These are phyloP conservation scores for Eudemis profundana DNA, from an alignment of 2,888 invertebrate species.

Conservation along the genomic window DNA sequence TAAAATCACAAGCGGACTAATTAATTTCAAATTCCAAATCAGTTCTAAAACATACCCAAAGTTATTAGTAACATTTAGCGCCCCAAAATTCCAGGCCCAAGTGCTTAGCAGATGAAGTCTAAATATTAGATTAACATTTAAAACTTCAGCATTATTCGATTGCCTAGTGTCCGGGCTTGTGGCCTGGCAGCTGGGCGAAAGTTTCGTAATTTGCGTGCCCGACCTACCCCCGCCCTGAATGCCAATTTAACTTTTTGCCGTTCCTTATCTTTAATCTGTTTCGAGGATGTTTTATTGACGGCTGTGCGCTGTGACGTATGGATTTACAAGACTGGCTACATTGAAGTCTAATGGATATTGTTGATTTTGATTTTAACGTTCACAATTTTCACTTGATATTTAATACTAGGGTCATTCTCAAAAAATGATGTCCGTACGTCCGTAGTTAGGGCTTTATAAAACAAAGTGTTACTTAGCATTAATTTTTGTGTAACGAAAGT, in stretches of 20 bases:
- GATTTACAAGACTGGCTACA: too few relatives aligned
- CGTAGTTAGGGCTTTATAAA: too few relatives aligned
- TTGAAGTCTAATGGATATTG: too few relatives aligned
- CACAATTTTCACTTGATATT: too few relatives aligned
- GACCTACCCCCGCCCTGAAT: background rate
- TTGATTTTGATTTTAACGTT: too few relatives aligned
- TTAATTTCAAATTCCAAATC: background rate
- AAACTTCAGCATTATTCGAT: background rate
- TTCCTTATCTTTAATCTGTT: constrained; percentile 1
- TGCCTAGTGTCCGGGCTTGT: background rate
- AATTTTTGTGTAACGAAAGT: too few relatives aligned
- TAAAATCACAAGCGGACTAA: background rate
- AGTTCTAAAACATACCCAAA: background rate
- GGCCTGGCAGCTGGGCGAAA: background rate
- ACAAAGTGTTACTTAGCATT: too few relatives aligned
- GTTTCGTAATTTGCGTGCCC: background rate
- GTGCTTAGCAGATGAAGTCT: background rate
- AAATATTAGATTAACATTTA: background rate
- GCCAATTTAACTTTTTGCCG: background rate
- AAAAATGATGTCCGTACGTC: too few relatives aligned
- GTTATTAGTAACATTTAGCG: background rate
- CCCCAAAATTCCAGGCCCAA: background rate
- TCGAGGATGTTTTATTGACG: background rate
- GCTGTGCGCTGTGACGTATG: too few relatives aligned
- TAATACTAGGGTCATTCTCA: too few relatives aligned